Percentiles rank a stretch among this genome's conserved stretches.
These are phyloP conservation scores for Gallinago nigripennis DNA, from an alignment of 2,797 vertebrate genomes.

Conservation along the genomic window DNA sequence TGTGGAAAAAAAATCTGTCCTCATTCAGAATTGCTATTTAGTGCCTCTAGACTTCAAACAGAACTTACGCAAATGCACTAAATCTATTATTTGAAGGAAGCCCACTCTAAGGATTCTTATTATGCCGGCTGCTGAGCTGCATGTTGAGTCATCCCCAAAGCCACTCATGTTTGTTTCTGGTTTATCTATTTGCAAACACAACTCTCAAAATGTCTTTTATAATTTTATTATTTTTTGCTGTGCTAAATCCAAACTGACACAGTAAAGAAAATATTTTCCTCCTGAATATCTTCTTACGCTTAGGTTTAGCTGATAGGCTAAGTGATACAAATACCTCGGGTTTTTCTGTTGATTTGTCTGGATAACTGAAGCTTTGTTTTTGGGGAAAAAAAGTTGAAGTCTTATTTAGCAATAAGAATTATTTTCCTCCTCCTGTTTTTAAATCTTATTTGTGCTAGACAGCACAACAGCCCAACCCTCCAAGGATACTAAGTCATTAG, in stretches of 20 bases:
- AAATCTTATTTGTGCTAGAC: not conserved
- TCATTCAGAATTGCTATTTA: not conserved
- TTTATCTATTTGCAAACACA: not conserved
- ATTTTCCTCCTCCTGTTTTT: not conserved
- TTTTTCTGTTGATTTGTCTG: not conserved
- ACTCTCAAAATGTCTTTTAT: not conserved
- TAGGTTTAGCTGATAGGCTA: not conserved
- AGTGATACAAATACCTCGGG: not conserved
- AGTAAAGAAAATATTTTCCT: not conserved
- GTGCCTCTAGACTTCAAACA: not conserved
- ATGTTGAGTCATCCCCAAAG: not conserved
- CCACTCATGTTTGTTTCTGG: not conserved
- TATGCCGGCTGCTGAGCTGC: not conserved
- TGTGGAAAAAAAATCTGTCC: not conserved
- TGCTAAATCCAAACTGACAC: not conserved
- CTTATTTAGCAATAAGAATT: not conserved
- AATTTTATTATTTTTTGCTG: not conserved
- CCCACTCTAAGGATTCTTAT: not conserved
- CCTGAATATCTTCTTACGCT: not conserved
- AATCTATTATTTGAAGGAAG: slow-evolving; percentile 6
- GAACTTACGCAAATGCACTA: not conserved
- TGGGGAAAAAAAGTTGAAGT: not conserved
- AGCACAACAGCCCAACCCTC: not conserved
- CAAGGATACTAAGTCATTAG: not conserved
- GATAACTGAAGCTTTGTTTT: not conserved